Percentiles rank a stretch among this genome's conserved stretches.
Conservation (phyloP, 2,888 invertebrate genomes). For the Chalcis sispes region DNA sequence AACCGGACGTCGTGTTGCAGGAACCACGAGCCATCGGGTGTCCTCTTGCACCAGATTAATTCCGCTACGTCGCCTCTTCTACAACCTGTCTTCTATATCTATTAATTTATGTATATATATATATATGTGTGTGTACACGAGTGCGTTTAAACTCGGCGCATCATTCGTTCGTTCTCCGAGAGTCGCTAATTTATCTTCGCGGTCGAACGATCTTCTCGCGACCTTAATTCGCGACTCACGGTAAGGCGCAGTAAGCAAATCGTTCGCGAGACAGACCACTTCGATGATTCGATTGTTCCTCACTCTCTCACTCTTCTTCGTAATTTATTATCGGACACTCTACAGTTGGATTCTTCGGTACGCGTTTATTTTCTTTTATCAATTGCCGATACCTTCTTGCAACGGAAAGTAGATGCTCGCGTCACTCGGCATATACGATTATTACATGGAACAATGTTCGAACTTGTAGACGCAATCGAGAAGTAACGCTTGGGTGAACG, state of each 20-base stretch:
- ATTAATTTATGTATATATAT: background rate
- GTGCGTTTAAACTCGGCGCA: background rate
- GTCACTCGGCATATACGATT: too few species aligned
- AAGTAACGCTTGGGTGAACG: background rate
- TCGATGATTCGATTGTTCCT: too few species aligned
- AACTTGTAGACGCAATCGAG: too few species aligned
- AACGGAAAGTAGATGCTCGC: too few species aligned
- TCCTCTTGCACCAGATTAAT: slow-evolving; percentile 26
- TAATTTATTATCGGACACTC: too few species aligned
- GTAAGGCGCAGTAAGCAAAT: too few species aligned
- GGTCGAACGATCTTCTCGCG: slow-evolving; percentile 29
- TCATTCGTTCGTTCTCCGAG: background rate
- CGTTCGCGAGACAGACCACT: background rate
- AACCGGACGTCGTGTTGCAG: slow-evolving; percentile 21
- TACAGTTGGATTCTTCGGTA: too few species aligned
- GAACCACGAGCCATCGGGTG: slow-evolving; percentile 18
- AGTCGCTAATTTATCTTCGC: slow-evolving; percentile 46
- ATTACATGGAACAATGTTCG: too few species aligned
- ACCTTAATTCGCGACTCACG: slow-evolving; percentile 33
- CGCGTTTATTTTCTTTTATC: too few species aligned
- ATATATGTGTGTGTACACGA: background rate
- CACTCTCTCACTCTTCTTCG: too few species aligned
- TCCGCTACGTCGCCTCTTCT: background rate
- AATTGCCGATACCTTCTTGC: too few species aligned
- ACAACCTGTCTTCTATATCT: too few species aligned